Conservation (phyloP, 2,888 invertebrate species). For the Heliconius charithonia region DNA sequence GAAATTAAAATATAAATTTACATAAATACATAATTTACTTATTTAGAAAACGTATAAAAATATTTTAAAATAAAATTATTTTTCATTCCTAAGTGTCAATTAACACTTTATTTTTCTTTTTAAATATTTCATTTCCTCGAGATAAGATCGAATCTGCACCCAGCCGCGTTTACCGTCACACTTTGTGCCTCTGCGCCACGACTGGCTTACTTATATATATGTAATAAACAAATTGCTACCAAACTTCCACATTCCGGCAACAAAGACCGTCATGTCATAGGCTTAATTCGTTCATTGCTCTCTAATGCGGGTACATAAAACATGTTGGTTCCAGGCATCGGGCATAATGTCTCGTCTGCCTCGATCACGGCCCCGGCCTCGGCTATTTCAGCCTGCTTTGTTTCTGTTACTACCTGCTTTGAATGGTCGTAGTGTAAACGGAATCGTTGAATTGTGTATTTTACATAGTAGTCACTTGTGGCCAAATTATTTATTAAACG, state of each 20-base stretch:
- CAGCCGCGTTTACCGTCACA: no score
- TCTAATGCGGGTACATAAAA: conserved; percentile 76
- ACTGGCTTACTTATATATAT: neutral
- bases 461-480: neutral
- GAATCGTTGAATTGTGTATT: neutral
- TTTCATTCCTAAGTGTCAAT: no score
- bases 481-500: no score
- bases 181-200: no score
- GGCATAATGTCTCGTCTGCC: conserved; percentile 44
- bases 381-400: conserved; percentile 73
- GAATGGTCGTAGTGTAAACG: neutral
- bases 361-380: conserved; percentile 61
- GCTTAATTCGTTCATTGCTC: conserved; percentile 71
- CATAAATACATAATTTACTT: no score
- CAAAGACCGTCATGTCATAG: conserved; percentile 66
- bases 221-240: conserved; percentile 30
- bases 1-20: no score
- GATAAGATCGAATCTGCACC: no score
- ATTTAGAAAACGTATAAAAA: no score
- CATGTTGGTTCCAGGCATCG: conserved; percentile 73
- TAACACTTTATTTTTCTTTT: no score
- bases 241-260: conserved; percentile 50
- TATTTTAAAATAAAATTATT: no score
- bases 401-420: conserved; percentile 57
- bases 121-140: no score